A percentile compares a stretch with the other conserved stretches of the same genome.
phyloP scores from a whole-genome alignment of 1,140 invertebrate genomes.

The Nasonia giraulti region DNA sequence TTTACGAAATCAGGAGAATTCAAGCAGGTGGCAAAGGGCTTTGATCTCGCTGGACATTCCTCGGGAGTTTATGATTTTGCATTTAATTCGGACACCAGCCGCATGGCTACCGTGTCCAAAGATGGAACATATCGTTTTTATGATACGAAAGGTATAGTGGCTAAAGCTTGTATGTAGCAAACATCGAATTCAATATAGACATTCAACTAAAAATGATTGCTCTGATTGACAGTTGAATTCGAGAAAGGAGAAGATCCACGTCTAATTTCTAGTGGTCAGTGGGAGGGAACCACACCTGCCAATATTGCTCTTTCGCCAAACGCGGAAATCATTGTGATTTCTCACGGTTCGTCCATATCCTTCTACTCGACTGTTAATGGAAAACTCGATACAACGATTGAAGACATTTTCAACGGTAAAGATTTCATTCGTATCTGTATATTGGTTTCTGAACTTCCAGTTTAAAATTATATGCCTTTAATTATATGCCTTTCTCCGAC shows the following conservation, averaged over 20 bases:
- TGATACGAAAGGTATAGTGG: constrained; percentile 84
- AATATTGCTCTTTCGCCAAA: constrained; percentile 82
- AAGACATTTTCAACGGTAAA: constrained; percentile 78
- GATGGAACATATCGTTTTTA: constrained; percentile 91
- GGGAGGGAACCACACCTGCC: constrained; percentile 73
- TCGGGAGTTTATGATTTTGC: constrained; percentile 87
- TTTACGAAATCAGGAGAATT: constrained; percentile 86
- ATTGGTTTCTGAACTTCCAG: neutral
- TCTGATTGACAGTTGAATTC: constrained; percentile 81
- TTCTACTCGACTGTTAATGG: constrained; percentile 83
- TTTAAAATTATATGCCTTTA: neutral
- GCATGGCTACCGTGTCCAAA: constrained; percentile 89
- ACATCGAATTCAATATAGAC: constrained; percentile 31
- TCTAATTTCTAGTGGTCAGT: constrained; percentile 78
- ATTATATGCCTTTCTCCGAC: constrained; percentile 62
- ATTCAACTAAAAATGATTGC: neutral
- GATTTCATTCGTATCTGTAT: neutral
- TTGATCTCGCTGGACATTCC: constrained; percentile 87
- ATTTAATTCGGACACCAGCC: constrained; percentile 87
- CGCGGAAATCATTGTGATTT: constrained; percentile 83
- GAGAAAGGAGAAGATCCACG: constrained; percentile 85
- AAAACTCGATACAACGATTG: constrained; percentile 79
- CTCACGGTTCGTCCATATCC: constrained; percentile 78
- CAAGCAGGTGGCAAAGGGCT: constrained; percentile 84
- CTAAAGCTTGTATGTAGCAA: constrained; percentile 53